Evolutionary conservation across 2,888 invertebrate genomes (phyloP), one percentile per base, ranked within the genome.

Genomic region (Epinotia nisella): DNA sequence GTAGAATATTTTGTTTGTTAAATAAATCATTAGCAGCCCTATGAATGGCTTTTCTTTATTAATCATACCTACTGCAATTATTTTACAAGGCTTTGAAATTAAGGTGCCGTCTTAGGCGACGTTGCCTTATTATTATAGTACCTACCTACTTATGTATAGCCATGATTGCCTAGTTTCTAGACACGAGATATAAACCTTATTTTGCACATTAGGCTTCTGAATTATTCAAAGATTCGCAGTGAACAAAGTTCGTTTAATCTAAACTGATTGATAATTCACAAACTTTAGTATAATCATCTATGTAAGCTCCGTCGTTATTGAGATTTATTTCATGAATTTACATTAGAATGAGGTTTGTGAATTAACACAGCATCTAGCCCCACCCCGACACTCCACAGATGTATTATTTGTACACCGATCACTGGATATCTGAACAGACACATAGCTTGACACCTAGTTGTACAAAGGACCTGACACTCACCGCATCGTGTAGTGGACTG

Each of bases 301-400:
- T 17, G 3, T 35, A 56, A 56, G 21, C 41, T n/a, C 66, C 24
- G 66, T 41, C 53, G 51, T n/a, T 60, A 61, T 59, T 69, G 51
- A 51, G 39, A 69, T 69, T 53, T 60, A 61, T 61, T 66, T 67
- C 29, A 59, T 29, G 41, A 35, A 67, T 58, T 67, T 67, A 35
- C 56, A 67, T 59, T n/a, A 24, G n/a, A 56, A 39, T 49, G 56
- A 67, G 56, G 59, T 73, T 73, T 69, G 58, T 73, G 68, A 53
- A 64, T 75, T 59, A 15, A 55, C 41, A 19, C 35, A 59, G 17
- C 51, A 45, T 68, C 53, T 72, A 68, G 66, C 45, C 74, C 74
- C 71, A 60, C 73, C 75, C 78, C 71, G 65, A 70, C 74, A 78
- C 76, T 75, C 49, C 64, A 76, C 80, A 78, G 77, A 58, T 65